Evolutionary conservation across 2,797 vertebrate species (phyloP), one percentile per base, ranked within the genome.

Genomic region (Urophycis tenuis): DNA sequence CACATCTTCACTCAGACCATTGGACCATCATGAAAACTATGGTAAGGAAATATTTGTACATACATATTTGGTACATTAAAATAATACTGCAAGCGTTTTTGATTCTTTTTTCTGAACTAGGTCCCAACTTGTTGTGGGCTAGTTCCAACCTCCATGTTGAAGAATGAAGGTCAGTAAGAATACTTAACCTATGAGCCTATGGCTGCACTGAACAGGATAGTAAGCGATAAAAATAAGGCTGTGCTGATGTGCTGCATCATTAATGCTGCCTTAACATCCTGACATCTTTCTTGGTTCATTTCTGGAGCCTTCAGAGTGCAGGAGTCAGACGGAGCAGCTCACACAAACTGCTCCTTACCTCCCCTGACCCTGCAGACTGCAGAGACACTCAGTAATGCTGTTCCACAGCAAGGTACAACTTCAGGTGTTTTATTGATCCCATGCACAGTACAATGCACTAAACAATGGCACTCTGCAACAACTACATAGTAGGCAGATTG

Each of bases 11-110:
- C 33, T 90, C 88, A 25, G 87, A 91, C 78, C 90, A 91, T 82
- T 91, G 91, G 91, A 85, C 83, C 79, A 91, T 89, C 84, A 91
- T 91, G 89, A 93, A 92, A 86, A 87, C 84, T 75, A 86, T 32
- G 86, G 88, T 91, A 79, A 80, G 75, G 45, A 35, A 29, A 29
- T 25, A 29, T 1, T 29, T 25, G 25, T 22, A 29, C 60, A 67
- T 29, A 29, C 25, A 29, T 67, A 25, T 67, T 67, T 29, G 25
- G 25, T 29, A 67, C 29, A 29, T 29, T 29, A 5, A 67, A 29
- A 11, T 67, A 11, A 67, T 12, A 67, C 29, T 7, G 33, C 0
- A 75, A 69, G 10, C 9, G 39, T 60, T 3, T 25, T 11, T 29
- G n/a, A n/a, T n/a, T 17, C 34, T 22, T 83, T 82, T 69, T 83